Conservation (phyloP, 2,113 vertebrate species). For the Carassius auratus region DNA sequence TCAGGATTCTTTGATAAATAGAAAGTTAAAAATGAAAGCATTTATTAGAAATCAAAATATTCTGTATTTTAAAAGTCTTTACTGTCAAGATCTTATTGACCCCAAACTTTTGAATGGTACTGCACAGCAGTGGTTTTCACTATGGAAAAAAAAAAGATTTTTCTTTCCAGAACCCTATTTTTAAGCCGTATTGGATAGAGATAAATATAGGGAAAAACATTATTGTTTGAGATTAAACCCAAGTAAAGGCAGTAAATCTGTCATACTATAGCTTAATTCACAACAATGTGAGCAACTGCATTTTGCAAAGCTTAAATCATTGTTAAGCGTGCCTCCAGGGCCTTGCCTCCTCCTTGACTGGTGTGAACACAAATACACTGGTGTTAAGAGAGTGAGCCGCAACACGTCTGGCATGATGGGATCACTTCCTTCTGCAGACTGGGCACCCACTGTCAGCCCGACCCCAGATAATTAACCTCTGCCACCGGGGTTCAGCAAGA, state of each 20-base stretch:
- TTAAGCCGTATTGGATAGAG: background rate
- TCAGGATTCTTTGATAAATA: too few species aligned
- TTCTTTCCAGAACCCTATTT: background rate
- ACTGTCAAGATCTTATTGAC: too few species aligned
- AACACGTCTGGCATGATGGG: constrained; percentile 49
- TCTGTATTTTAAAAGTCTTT: too few species aligned
- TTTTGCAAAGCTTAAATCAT: constrained; percentile 42
- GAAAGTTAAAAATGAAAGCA: too few species aligned
- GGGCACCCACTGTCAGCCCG: constrained; percentile 73
- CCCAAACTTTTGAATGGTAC: background rate
- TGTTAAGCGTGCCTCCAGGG: constrained; percentile 40
- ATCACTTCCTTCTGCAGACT: constrained; percentile 60
- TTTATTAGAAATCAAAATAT: too few species aligned
- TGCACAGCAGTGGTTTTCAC: background rate
- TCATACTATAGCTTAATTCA: constrained; percentile 9
- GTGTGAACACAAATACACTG: constrained; percentile 56
- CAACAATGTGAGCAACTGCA: constrained; percentile 1
- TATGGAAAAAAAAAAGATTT: background rate
- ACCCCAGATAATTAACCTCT: constrained; percentile 79
- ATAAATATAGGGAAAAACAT: constrained; percentile 33
- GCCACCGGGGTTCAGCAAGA: constrained; percentile 57
- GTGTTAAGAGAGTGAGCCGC: constrained; percentile 50
- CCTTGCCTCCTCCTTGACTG: constrained; percentile 24
- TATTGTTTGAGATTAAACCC: constrained; percentile 43
- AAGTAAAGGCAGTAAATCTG: background rate